Evolutionary conservation across 2,888 invertebrate genomes (phyloP).

Genomic region (Oscheius myriophilus): DNA sequence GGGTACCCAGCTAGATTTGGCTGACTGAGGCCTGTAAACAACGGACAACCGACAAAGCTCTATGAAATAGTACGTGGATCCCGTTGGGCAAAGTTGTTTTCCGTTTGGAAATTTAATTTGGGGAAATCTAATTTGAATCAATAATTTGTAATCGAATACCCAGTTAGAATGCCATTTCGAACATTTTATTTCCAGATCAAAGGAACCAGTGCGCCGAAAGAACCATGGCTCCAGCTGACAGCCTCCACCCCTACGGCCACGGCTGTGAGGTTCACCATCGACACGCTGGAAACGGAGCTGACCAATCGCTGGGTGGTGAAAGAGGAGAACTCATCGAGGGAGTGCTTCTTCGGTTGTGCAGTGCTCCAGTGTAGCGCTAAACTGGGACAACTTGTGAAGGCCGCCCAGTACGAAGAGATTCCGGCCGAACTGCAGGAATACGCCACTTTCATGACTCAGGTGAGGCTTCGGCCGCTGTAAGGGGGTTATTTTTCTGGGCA

Average conservation of each 20-base stretch:
- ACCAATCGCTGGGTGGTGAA: constrained; percentile 71
- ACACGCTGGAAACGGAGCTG: constrained; percentile 86
- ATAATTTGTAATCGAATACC: too few relatives aligned
- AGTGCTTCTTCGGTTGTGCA: constrained; percentile 75
- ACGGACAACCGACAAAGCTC: too few relatives aligned
- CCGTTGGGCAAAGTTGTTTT: too few relatives aligned
- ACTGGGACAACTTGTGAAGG: constrained; percentile 85
- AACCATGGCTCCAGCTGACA: constrained; percentile 88
- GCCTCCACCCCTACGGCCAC: constrained; percentile 97
- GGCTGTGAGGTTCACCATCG: constrained; percentile 94
- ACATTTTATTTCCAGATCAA: constrained; percentile 2
- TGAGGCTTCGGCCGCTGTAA: constrained; percentile 10
- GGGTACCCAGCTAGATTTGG: too few relatives aligned
- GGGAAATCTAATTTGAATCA: background rate
- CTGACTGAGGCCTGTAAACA: too few relatives aligned
- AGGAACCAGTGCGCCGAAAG: constrained; percentile 56
- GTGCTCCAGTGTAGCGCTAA: constrained; percentile 93
- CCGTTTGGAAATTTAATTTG: too few relatives aligned
- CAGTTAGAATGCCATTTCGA: too few relatives aligned
- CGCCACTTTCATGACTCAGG: constrained; percentile 91
- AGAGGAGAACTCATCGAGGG: constrained; percentile 42
- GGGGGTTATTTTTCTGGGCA: background rate
- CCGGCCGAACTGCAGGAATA: constrained; percentile 97
- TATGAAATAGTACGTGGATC: too few relatives aligned
- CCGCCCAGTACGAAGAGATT: constrained; percentile 94